Evolutionary conservation across 2,797 vertebrate genomes (phyloP).

Genomic region (Macropodus opercularis): DNA sequence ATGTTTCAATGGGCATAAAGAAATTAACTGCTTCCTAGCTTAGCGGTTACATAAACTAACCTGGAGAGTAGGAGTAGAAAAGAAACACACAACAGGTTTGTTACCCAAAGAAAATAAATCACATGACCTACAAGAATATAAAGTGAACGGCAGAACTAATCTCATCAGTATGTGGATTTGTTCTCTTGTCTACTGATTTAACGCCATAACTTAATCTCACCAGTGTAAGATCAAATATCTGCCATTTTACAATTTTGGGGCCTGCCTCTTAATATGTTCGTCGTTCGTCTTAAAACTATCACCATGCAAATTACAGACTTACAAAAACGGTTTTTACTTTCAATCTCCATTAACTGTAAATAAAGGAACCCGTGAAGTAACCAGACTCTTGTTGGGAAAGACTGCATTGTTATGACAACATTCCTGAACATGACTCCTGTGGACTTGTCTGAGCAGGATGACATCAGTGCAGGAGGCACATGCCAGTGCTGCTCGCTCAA

Average conservation of each 20-base stretch:
- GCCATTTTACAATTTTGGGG: not conserved
- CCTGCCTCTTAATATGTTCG: too few relatives aligned
- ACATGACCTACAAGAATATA: too few relatives aligned
- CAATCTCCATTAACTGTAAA: not conserved
- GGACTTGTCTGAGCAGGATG: conserved; percentile 58
- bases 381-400: conserved; percentile 15
- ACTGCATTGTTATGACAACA: conserved; percentile 38
- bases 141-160: too few relatives aligned
- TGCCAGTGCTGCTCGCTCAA: conserved; percentile 16
- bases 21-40: not conserved
- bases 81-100: not conserved
- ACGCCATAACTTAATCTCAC: too few relatives aligned
- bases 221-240: conserved; percentile 1
- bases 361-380: conserved; percentile 1
- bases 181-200: not conserved
- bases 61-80: conserved; percentile 10
- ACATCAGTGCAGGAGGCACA: conserved; percentile 35
- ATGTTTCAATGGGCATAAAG: not conserved
- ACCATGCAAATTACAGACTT: too few relatives aligned
- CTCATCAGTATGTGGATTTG: not conserved
- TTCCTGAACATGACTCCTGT: conserved; percentile 55
- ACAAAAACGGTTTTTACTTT: too few relatives aligned
- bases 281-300: too few relatives aligned
- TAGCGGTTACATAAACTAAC: conserved; percentile 20
- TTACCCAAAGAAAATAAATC: not conserved